Percentiles rank a stretch among this genome's conserved stretches.
These are phyloP conservation scores for Brenthis ino DNA, from an alignment of 2,888 invertebrate species.

Conservation along the genomic window DNA sequence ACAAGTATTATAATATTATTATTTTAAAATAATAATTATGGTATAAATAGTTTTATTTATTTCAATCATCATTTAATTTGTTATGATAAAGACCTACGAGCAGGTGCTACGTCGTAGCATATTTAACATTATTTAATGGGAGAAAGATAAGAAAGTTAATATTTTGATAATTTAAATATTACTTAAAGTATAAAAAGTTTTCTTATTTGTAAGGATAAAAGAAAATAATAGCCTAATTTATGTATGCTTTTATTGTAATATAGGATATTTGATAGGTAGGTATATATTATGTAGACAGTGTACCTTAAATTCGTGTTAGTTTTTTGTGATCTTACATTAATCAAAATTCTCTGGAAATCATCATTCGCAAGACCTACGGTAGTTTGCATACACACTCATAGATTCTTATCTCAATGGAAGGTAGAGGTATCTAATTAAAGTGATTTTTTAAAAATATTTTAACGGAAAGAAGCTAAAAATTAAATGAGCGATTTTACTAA, in stretches of 20 bases:
- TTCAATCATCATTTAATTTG: no score
- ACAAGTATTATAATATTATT: neutral
- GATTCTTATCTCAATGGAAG: neutral
- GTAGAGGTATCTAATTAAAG: neutral
- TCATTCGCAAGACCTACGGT: neutral
- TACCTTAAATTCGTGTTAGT: neutral
- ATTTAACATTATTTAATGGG: conserved; percentile 3
- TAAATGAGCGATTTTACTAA: neutral
- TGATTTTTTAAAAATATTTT: neutral
- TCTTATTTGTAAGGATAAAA: no score
- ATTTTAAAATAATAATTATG: no score
- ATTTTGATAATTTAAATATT: neutral
- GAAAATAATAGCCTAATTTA: no score
- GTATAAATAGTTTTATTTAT: no score
- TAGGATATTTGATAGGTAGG: neutral
- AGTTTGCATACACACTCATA: neutral
- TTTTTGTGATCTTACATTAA: conserved; percentile 6
- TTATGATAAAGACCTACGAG: conserved; percentile 3
- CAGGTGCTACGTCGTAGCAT: conserved; percentile 47
- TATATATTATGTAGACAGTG: no score
- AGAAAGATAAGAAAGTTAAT: neutral
- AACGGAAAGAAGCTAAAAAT: neutral
- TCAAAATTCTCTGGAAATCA: conserved; percentile 7
- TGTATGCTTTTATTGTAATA: no score
- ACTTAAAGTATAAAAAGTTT: neutral